These are phyloP conservation scores for Leuciscus waleckii DNA, from an alignment of 2,797 vertebrate genomes.

Conservation along the genomic window DNA sequence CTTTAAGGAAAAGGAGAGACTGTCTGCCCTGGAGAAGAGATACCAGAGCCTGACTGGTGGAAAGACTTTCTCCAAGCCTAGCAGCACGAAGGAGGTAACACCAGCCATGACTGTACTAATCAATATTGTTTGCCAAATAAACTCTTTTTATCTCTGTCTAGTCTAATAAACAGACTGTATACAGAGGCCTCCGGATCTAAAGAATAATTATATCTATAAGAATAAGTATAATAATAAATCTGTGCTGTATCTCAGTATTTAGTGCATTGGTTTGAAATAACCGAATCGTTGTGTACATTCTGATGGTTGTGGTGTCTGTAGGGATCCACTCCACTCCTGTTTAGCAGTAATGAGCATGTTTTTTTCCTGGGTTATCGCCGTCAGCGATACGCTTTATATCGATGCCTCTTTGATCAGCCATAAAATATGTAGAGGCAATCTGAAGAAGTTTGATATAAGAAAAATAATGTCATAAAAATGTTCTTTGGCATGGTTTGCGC, in stretches of 20 bases:
- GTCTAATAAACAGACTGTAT: conserved; percentile 34
- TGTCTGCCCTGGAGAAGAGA: conserved; percentile 83
- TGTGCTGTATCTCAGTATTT: conserved; percentile 46
- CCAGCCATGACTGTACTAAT: conserved; percentile 14
- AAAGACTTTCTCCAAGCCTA: conserved; percentile 82
- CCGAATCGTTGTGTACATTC: conserved; percentile 34
- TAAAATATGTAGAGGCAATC: conserved; percentile 55
- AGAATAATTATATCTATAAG: conserved; percentile 42
- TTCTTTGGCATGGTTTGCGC: neutral
- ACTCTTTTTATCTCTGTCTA: conserved; percentile 13
- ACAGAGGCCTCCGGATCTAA: conserved; percentile 44
- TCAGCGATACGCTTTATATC: conserved; percentile 40
- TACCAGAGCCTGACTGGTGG: conserved; percentile 84
- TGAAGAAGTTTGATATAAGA: conserved; percentile 38
- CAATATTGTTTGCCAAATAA: conserved; percentile 13
- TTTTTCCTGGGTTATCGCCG: conserved; percentile 53
- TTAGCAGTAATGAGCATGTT: conserved; percentile 48
- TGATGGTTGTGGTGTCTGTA: conserved; percentile 45
- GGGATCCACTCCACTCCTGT: conserved; percentile 42
- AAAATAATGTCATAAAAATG: conserved; percentile 13
- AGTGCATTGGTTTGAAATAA: conserved; percentile 53
- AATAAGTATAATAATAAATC: conserved; percentile 41
- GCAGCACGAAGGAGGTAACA: conserved; percentile 84
- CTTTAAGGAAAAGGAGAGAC: conserved; percentile 89
- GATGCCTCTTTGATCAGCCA: conserved; percentile 41